These are phyloP conservation scores for Melanotaenia trifasciata DNA, from an alignment of 2,797 vertebrate species.

Conservation along the genomic window DNA sequence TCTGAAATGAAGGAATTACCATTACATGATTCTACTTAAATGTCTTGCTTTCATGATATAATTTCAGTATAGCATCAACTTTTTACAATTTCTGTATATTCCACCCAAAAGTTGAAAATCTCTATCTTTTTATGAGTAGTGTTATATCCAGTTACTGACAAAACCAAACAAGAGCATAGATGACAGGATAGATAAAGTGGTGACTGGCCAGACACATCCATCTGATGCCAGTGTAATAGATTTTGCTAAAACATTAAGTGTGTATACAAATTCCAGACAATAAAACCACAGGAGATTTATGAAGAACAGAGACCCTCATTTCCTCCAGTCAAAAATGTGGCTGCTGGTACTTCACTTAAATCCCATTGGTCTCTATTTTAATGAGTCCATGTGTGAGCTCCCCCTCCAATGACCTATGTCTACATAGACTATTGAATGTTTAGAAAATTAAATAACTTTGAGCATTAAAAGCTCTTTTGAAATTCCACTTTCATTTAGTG, in stretches of 20 bases:
- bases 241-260: constrained; percentile 21
- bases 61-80: too few relatives aligned
- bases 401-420: constrained; percentile 40
- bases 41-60: too few relatives aligned
- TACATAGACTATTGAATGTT: constrained; percentile 21
- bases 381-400: constrained; percentile 30
- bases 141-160: constrained; percentile 18
- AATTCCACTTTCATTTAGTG: background rate
- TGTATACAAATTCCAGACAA: constrained; percentile 35
- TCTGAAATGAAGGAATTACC: too few relatives aligned
- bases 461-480: background rate
- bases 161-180: constrained; percentile 25
- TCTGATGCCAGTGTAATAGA: constrained; percentile 35
- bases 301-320: constrained; percentile 19
- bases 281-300: constrained; percentile 45
- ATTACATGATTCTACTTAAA: too few relatives aligned
- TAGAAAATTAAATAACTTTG: constrained; percentile 34
- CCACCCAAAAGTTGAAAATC: too few relatives aligned
- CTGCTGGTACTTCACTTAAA: constrained; percentile 35
- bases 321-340: constrained; percentile 30
- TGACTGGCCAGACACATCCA: constrained; percentile 23
- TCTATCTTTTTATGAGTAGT: too few relatives aligned
- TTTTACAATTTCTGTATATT: too few relatives aligned
- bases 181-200: constrained; percentile 19
- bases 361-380: constrained; percentile 36